These are phyloP conservation scores for Pagrus major DNA, from an alignment of 2,113 vertebrate species.

Conservation along the genomic window DNA sequence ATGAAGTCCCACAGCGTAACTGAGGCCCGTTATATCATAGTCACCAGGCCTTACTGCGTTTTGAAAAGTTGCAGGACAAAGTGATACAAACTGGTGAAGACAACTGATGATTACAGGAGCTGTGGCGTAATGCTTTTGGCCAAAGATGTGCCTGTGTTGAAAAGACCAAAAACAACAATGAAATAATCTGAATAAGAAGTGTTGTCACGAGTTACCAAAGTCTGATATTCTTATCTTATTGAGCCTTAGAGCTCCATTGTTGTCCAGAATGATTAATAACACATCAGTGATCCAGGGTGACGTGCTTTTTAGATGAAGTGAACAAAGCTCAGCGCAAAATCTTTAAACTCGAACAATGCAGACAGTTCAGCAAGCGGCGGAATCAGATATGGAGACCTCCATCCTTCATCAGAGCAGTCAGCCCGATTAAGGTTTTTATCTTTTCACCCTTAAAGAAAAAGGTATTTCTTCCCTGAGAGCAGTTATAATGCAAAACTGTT, in stretches of 20 bases:
- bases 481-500: not conserved
- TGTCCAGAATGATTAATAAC: not conserved
- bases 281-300: not conserved
- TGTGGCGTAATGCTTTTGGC: not conserved
- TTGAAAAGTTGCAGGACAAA: conserved; percentile 4
- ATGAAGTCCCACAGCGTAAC: conserved; percentile 20
- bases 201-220: not conserved
- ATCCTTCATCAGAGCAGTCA: not conserved
- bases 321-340: not conserved
- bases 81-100: not conserved
- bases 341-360: not conserved
- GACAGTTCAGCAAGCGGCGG: not conserved
- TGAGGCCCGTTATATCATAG: conserved; percentile 36
- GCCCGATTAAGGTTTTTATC: not conserved
- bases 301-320: not conserved
- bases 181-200: not conserved
- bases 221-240: not conserved
- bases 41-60: not conserved
- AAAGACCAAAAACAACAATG: not conserved
- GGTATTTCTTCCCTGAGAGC: not conserved
- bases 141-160: not conserved
- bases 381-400: not conserved
- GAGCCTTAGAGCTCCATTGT: not conserved
- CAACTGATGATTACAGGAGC: not conserved
- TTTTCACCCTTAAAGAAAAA: too few species aligned